A percentile compares a stretch with the other conserved stretches of the same genome.
Evolutionary conservation across 1,140 invertebrate genomes (phyloP).

Genomic region (Subanguina moxae): DNA sequence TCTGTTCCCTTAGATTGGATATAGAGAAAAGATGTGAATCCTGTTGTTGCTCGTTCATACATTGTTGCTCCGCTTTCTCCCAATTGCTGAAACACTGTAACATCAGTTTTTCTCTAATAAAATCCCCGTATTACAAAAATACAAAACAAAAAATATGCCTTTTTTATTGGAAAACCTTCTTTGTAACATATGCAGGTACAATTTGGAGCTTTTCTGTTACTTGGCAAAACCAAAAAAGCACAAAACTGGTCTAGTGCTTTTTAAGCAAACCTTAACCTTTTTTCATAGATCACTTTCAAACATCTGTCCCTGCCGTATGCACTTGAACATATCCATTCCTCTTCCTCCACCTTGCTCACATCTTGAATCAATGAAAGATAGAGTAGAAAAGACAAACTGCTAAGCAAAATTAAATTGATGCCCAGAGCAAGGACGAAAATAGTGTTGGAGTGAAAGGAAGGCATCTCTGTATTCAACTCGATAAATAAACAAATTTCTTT

Average conservation of each 20-base stretch:
- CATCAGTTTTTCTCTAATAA: not conserved
- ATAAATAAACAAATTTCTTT: too few relatives aligned
- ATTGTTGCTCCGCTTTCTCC: not conserved
- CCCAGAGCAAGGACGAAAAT: too few relatives aligned
- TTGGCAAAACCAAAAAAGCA: too few relatives aligned
- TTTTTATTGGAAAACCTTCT: too few relatives aligned
- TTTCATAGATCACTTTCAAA: not conserved
- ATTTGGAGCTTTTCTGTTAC: too few relatives aligned
- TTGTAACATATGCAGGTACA: too few relatives aligned
- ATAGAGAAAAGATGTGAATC: not conserved
- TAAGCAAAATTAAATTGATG: not conserved
- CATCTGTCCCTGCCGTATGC: not conserved
- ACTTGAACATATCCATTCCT: not conserved
- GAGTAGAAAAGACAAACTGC: not conserved
- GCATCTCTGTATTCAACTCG: too few relatives aligned
- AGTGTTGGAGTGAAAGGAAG: too few relatives aligned
- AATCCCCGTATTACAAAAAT: too few relatives aligned
- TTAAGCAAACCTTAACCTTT: not conserved
- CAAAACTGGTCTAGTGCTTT: too few relatives aligned
- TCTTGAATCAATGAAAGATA: not conserved
- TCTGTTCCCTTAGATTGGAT: not conserved
- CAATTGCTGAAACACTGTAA: not conserved
- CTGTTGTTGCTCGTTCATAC: constrained; percentile 2
- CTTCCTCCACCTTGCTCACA: not conserved
- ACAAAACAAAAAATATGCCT: too few relatives aligned